Percentiles rank a stretch among this genome's conserved stretches.
Conservation (phyloP, 2,113 vertebrate species). For the Pampusana beccarii region DNA sequence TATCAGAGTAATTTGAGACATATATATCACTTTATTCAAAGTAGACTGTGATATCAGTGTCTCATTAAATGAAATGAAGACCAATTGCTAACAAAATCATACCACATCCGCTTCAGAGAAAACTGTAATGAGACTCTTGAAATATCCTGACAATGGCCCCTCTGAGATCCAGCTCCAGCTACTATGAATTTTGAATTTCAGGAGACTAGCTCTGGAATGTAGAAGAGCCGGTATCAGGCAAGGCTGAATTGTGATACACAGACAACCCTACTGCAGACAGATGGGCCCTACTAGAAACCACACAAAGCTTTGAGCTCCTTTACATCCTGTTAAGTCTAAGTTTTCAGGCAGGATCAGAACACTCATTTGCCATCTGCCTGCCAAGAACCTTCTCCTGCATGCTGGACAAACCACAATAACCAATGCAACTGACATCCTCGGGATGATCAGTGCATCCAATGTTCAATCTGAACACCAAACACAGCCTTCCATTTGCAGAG, state of each 20-base stretch:
- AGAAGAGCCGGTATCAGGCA: background rate
- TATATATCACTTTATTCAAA: background rate
- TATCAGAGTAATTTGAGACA: background rate
- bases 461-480: background rate
- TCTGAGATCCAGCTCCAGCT: background rate
- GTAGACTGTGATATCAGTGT: background rate
- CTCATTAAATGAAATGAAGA: slow-evolving; percentile 10
- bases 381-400: background rate
- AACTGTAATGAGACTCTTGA: background rate
- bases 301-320: background rate
- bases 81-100: background rate
- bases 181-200: background rate
- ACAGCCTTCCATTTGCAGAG: background rate
- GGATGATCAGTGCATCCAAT: background rate
- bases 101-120: background rate
- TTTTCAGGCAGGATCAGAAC: background rate
- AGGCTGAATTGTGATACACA: background rate
- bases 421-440: background rate
- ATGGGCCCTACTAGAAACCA: background rate
- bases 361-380: background rate
- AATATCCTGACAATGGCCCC: background rate
- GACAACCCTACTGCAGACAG: background rate
- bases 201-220: background rate
- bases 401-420: background rate
- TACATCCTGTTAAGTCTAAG: background rate